phyloP scores from a whole-genome alignment of 2,113 vertebrate genomes.

The Thamnaconus septentrionalis region DNA sequence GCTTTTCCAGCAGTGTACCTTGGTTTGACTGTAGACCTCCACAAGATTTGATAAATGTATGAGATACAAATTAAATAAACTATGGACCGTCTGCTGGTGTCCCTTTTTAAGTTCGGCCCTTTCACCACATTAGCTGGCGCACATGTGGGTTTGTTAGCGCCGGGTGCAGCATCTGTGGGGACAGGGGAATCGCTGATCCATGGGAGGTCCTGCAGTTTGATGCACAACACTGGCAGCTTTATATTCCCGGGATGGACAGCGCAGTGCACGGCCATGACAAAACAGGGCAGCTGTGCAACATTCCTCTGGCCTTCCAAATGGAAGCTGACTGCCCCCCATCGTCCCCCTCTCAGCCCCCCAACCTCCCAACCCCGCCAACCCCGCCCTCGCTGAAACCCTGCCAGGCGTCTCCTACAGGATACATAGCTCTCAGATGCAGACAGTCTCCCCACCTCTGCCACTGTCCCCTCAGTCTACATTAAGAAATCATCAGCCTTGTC shows the following conservation, averaged over 20 bases:
- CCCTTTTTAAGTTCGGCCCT: constrained; percentile 9
- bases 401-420: constrained; percentile 48
- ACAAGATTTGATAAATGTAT: constrained; percentile 11
- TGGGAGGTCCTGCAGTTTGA: constrained; percentile 60
- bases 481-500: constrained; percentile 67
- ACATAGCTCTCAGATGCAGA: constrained; percentile 31
- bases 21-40: not conserved
- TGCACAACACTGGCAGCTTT: constrained; percentile 64
- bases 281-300: constrained; percentile 75
- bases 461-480: constrained; percentile 44
- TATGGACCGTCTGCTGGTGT: constrained; percentile 10
- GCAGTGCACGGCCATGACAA: constrained; percentile 61
- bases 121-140: not conserved
- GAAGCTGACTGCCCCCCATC: constrained; percentile 30
- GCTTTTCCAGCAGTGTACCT: not conserved
- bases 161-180: constrained; percentile 40
- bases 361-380: constrained; percentile 9
- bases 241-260: constrained; percentile 65
- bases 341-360: constrained; percentile 7
- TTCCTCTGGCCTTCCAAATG: constrained; percentile 65
- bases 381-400: constrained; percentile 33
- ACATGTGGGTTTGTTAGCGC: constrained; percentile 33
- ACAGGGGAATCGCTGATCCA: constrained; percentile 22
- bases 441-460: constrained; percentile 28
- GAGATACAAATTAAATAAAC: constrained; percentile 34